phyloP scores from a whole-genome alignment of 1,140 invertebrate species.

The Lithobius niger region DNA sequence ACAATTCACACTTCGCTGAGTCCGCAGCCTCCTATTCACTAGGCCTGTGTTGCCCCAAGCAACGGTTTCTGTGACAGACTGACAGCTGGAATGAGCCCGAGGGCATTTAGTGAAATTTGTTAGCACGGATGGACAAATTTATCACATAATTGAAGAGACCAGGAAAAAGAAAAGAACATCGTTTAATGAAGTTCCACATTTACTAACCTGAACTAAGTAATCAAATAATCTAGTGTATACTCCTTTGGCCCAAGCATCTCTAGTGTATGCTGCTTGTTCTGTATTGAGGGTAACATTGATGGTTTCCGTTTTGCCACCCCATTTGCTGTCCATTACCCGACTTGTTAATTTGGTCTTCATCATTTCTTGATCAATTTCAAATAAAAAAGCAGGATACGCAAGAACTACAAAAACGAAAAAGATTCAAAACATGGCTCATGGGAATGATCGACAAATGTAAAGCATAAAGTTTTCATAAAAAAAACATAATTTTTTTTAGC shows the following conservation, averaged over 20 bases:
- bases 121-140: too few relatives aligned
- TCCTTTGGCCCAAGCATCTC: slow-evolving; percentile 54
- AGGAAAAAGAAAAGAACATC: too few relatives aligned
- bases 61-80: too few relatives aligned
- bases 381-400: slow-evolving; percentile 47
- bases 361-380: slow-evolving; percentile 44
- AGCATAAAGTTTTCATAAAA: too few relatives aligned
- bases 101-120: too few relatives aligned
- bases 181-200: too few relatives aligned
- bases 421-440: background rate
- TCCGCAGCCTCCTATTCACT: too few relatives aligned
- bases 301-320: slow-evolving; percentile 52
- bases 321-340: slow-evolving; percentile 55
- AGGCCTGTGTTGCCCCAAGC: too few relatives aligned
- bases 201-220: slow-evolving; percentile 47
- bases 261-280: slow-evolving; percentile 49
- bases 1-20: too few relatives aligned
- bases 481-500: too few relatives aligned
- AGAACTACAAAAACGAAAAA: slow-evolving; percentile 38
- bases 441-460: background rate
- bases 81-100: too few relatives aligned
- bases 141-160: too few relatives aligned
- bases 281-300: slow-evolving; percentile 52
- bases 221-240: slow-evolving; percentile 55
- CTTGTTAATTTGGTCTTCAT: slow-evolving; percentile 49